Base-by-base conservation (phyloP, 1,140 invertebrate species). In the Cotesia glomerata region DNA sequence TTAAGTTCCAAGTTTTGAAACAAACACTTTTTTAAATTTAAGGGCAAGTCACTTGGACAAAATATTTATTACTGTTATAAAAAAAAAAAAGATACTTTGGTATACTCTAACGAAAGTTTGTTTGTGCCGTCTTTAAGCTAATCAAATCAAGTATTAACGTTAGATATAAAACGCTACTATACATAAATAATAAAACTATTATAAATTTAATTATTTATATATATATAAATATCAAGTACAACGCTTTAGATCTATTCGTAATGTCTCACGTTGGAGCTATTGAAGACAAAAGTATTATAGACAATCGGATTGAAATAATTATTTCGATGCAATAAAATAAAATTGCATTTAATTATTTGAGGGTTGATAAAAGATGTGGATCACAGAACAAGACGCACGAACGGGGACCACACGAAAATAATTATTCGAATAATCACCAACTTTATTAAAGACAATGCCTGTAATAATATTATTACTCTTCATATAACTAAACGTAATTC, bases 381-480 rank as follows among this genome's bases (percentile, higher is more conserved):
- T 11, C 14, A 34, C 4, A 4, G 56, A 58, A 68, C 39, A 51
- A 13, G 4, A 56, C 32, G 13, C 34, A 54, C 26, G 59, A 61
- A 36, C 14, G 66, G 70, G 70, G 70, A 72, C 70, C 70, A 72
- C 62, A 59, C 70, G 63, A 66, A 36, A 9, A 8, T 9, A 45
- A 56, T 45, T 49, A 54, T 66, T 72, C 52, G 52, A 72, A 72
- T 66, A 62, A 69, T 26, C 56, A 58, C 9, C 56, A 58, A 7
- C 14, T 9, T 1, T 39, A 35, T n/a, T 34, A 67, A 14, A 3
- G 11, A 13, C 18, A 32, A 51, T 49, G 32, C 39, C 7, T 45
- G 39, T 45, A 45, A 45, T 58, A 18, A 26, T 18, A 58, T 58
- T 18, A 58, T 58, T 58, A 58, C 18, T 58, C 56, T 58, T 18